These are phyloP conservation scores for Caligus rogercresseyi DNA, from an alignment of 1,140 invertebrate species.

Conservation along the genomic window DNA sequence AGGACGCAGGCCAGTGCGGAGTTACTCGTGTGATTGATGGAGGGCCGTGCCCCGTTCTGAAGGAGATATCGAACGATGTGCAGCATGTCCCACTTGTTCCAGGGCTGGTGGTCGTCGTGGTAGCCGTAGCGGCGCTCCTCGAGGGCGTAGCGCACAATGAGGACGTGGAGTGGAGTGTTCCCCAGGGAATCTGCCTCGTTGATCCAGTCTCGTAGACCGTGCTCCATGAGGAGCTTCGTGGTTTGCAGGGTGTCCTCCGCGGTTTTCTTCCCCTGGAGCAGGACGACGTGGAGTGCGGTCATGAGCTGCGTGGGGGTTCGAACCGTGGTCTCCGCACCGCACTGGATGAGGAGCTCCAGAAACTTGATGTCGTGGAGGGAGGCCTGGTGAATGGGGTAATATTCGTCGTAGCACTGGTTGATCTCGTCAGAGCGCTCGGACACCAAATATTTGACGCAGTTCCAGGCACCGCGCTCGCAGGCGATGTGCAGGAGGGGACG, in stretches of 20 bases:
- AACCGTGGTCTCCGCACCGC: constrained; percentile 45
- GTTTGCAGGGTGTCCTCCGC: constrained; percentile 48
- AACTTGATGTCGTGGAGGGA: constrained; percentile 46
- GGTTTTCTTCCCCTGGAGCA: constrained; percentile 35
- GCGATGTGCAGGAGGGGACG: constrained; percentile 44
- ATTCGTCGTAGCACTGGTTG: constrained; percentile 52
- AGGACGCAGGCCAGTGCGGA: constrained; percentile 49
- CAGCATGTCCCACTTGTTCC: constrained; percentile 52
- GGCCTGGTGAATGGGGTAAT: constrained; percentile 53
- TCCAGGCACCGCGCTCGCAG: constrained; percentile 48
- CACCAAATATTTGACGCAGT: constrained; percentile 45
- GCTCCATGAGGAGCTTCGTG: constrained; percentile 42
- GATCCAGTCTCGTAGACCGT: constrained; percentile 45
- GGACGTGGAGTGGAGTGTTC: constrained; percentile 40
- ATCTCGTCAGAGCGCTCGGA: constrained; percentile 42
- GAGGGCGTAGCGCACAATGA: constrained; percentile 47
- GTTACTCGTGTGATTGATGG: constrained; percentile 49
- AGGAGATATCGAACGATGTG: constrained; percentile 38
- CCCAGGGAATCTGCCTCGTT: constrained; percentile 48
- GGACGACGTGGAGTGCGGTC: constrained; percentile 45
- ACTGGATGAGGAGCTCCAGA: constrained; percentile 41
- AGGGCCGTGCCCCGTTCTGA: constrained; percentile 43
- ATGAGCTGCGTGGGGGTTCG: constrained; percentile 51
- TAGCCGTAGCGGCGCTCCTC: constrained; percentile 50
- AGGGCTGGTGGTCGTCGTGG: constrained; percentile 31